Conservation (phyloP, 2,113 vertebrate genomes). For the Murina feae region DNA sequence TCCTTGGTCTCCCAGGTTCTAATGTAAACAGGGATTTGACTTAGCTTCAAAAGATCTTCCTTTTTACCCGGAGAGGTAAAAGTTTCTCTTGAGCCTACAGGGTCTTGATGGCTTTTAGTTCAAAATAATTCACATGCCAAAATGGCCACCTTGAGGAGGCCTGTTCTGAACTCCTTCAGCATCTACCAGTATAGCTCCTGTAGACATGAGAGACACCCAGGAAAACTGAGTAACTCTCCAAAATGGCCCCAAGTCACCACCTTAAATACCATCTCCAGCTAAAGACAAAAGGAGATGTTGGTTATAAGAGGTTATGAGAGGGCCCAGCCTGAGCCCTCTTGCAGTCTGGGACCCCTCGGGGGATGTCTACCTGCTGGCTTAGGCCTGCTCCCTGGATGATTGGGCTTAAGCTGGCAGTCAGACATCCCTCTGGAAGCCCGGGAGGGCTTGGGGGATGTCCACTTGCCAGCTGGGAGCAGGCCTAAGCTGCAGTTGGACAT, state of each 20-base stretch:
- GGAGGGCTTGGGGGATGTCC: no score
- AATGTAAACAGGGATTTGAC: neutral
- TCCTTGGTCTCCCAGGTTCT: neutral
- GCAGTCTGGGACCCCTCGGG: no score
- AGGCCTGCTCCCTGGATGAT: no score
- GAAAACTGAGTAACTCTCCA: neutral
- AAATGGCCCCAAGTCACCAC: neutral
- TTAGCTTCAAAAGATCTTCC: neutral
- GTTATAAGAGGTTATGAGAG: neutral
- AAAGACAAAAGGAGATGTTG: neutral
- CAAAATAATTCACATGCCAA: neutral
- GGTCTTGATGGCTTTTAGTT: neutral
- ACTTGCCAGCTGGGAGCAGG: no score
- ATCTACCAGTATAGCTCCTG: neutral
- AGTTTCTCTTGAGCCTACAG: neutral
- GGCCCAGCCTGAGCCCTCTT: no score
- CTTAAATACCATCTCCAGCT: neutral
- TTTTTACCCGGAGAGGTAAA: conserved; percentile 30
- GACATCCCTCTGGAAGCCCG: no score
- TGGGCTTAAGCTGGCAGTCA: no score
- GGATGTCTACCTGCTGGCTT: no score
- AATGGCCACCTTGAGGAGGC: neutral
- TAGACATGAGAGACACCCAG: neutral
- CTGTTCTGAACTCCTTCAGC: neutral
- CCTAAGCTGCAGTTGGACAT: no score